Base-by-base conservation (phyloP, 2,888 invertebrate species). In the Trachelus troglodyta region DNA sequence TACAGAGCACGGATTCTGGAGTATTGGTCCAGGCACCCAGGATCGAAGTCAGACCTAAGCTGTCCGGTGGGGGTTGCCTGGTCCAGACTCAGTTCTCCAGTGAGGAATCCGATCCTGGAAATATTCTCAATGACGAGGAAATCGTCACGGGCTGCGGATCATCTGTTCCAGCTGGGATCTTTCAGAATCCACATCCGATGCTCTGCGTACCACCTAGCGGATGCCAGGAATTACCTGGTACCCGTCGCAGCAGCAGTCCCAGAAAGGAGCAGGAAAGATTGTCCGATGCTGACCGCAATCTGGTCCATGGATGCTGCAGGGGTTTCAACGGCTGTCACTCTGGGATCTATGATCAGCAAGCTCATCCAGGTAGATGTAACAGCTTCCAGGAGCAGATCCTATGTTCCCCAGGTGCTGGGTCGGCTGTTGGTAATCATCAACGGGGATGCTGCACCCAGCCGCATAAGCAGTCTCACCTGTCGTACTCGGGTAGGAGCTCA, bases 191-290 rank as follows among this genome's bases (percentile, higher is more conserved):
- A 3, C 78, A 78, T 78, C 78, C 78, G 12, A 75, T 78, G 78
- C 31, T 78, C 9, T 78, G 33, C 11, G 69, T 69, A 74, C 85
- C 87, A 0, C 90, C 90, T 0, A 89, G 90, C 75, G 90, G 89
- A 0, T 90, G 89, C 75, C 89, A 89, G 77, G 90, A 91, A 40
- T 78, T 91, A 4, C 89, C 91, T 0, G 90, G 90, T 0, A 88
- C 77, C 11, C 82, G 89, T 15, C 79, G 82, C 1, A 77, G 76
- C 37, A 75, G 75, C 6, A 30, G 34, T 1, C 33, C 69, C 1
- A 75, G 69, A 68, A n/a, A 31, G 11, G 40, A 40, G 15, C 40
- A 40, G 40, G 40, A 40, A 15, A 15, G 40, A 15, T 15, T 15
- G 15, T 15, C 40, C 6, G 40, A 40, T 15, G 15, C 15, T 15